Base-by-base conservation (phyloP, 2,113 vertebrate species). In the Pelmatolapia mariae region DNA sequence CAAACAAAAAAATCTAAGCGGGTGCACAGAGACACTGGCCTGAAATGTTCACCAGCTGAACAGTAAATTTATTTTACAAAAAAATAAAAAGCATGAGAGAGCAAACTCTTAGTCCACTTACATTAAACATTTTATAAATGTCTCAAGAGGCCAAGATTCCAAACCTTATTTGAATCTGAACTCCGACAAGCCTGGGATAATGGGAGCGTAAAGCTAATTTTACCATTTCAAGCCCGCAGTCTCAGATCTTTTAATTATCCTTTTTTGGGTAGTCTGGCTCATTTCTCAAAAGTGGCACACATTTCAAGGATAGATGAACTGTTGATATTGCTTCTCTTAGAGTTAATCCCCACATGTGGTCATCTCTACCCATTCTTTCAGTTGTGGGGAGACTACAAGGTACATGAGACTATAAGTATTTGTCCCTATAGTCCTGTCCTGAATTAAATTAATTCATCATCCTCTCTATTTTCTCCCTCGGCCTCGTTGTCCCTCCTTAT, bases 381-480 rank as follows among this genome's bases (percentile, higher is more conserved):
- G 52, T 92, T 90, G 83, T 82, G 61, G 12, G 47, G 59, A 90
- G 83, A 89, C 90, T 82, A 89, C 91, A 92, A 94, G 86, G 84
- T 94, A 87, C 87, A 91, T 56, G 84, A 88, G 89, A 87, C 89
- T 94, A 88, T 94, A 93, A 92, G 90, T 90, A 92, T 93, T 91
- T 92, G 84, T 95, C 94, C 95, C 95, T 83, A 13, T 80, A 94
- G 94, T 94, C 92, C 88, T 94, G 93, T 95, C 94, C 94, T 94
- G 88, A 95, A 94, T 96, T 95, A 80, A 94, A 92, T 93, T 86
- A 93, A 96, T 96, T 95, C 36, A 95, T 96, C 94, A 95, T 92
- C 38, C 87, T 93, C 89, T 89, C 87, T 85, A 83, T 92, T 93
- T 92, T 88, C 78, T 95, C 91, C 83, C 68, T 52, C 93, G 93